Conservation (phyloP, 2,888 invertebrate genomes). For the Lasioglossum calceatum region DNA sequence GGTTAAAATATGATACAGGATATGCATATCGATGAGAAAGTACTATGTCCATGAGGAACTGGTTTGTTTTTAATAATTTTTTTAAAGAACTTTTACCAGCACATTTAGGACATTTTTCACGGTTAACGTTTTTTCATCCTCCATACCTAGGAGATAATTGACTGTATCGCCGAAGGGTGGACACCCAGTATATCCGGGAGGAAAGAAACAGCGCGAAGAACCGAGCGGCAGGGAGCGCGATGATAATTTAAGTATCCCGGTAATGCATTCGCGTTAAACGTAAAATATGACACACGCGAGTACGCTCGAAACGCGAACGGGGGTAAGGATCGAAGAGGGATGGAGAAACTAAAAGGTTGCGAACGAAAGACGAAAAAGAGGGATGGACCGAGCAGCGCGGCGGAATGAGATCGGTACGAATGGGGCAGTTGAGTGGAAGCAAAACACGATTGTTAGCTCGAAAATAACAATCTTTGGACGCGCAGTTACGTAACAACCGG, state of each 20-base stretch:
- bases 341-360: slow-evolving; percentile 14
- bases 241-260: slow-evolving; percentile 69
- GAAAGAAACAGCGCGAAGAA: slow-evolving; percentile 37
- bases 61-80: too few relatives aligned
- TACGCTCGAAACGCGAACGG: slow-evolving; percentile 4
- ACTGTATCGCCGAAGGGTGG: background rate
- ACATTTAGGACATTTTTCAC: too few relatives aligned
- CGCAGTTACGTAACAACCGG: background rate
- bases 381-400: background rate
- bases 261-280: slow-evolving; percentile 69
- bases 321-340: background rate
- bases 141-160: background rate
- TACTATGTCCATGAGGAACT: too few relatives aligned
- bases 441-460: slow-evolving; percentile 57
- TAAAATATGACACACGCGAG: slow-evolving; percentile 19
- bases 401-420: slow-evolving; percentile 6
- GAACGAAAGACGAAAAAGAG: slow-evolving; percentile 7
- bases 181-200: slow-evolving; percentile 5
- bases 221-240: slow-evolving; percentile 49
- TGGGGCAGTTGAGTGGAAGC: slow-evolving; percentile 35
- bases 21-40: too few relatives aligned
- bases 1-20: too few relatives aligned
- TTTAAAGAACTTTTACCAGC: too few relatives aligned
- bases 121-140: background rate
- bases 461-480: background rate